Evolutionary conservation across 1,140 invertebrate species (phyloP).

Genomic region (Aphelenchoides fujianensis): DNA sequence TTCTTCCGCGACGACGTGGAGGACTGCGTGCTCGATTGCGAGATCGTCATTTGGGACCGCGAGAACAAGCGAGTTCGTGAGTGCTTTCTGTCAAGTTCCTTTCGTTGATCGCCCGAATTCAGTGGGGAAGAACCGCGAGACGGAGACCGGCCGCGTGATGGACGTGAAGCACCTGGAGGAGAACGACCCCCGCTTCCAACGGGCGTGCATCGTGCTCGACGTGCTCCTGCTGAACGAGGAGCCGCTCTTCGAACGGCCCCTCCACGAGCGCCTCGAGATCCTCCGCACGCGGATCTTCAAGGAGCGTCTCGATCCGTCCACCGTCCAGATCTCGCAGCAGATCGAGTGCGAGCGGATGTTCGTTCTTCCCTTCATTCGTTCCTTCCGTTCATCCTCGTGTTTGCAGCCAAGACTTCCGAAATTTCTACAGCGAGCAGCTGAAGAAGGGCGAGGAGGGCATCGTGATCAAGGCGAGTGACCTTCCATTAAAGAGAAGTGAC

Average conservation of each 20-base stretch:
- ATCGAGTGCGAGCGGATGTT: not conserved
- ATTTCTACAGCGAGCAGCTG: conserved; percentile 47
- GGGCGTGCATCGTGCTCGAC: conserved; percentile 33
- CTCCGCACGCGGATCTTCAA: conserved; percentile 30
- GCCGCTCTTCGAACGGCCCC: conserved; percentile 23
- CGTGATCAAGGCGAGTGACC: conserved; percentile 41
- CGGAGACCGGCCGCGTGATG: conserved; percentile 40
- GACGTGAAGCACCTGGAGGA: conserved; percentile 47
- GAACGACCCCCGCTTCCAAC: conserved; percentile 18
- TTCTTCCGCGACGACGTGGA: conserved; percentile 31
- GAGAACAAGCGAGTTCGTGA: conserved; percentile 30
- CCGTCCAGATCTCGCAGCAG: not conserved
- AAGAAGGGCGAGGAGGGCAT: conserved; percentile 38
- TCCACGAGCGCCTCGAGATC: conserved; percentile 27
- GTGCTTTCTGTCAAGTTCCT: not conserved
- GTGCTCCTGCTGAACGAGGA: conserved; percentile 30
- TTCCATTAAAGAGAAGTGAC: no score
- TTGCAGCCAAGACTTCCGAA: conserved; percentile 37
- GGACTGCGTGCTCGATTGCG: conserved; percentile 48
- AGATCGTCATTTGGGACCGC: conserved; percentile 43
- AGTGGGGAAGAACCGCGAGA: conserved; percentile 47
- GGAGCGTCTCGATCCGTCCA: not conserved
- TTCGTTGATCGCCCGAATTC: conserved; percentile 18
- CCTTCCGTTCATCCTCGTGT: not conserved
- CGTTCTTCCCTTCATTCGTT: not conserved